These are phyloP conservation scores for Galago senegalensis DNA, from an alignment of 2,797 vertebrate species.

Conservation along the genomic window DNA sequence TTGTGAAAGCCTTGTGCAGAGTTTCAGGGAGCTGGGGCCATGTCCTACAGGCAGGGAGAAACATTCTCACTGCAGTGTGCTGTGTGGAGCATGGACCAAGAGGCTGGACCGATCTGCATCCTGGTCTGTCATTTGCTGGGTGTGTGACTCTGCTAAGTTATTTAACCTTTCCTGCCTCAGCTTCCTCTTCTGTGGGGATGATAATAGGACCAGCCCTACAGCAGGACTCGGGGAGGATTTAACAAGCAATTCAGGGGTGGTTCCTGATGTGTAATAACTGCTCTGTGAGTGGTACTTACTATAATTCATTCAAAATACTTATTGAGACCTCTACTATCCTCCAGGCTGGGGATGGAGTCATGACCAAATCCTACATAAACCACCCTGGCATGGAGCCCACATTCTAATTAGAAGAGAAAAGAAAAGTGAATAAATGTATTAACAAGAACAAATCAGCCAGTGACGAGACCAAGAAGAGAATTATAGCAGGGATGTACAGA, in stretches of 20 bases:
- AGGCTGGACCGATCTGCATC: background rate
- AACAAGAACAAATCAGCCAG: background rate
- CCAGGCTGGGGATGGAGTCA: background rate
- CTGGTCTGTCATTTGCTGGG: background rate
- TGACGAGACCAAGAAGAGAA: background rate
- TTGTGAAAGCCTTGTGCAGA: fast-evolving
- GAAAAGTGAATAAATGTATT: background rate
- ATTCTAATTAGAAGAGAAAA: background rate
- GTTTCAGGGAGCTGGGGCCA: background rate
- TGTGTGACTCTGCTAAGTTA: background rate
- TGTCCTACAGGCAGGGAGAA: background rate
- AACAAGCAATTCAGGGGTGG: conserved; percentile 75
- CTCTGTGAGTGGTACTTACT: background rate
- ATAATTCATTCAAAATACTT: background rate
- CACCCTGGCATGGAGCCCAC: background rate
- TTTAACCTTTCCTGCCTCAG: background rate
- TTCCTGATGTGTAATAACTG: background rate
- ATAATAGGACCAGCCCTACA: conserved; percentile 54
- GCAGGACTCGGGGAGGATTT: conserved; percentile 75
- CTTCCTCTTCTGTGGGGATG: conserved; percentile 71
- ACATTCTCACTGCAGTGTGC: fast-evolving
- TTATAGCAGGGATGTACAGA: background rate
- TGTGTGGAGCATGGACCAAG: background rate
- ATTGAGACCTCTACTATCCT: background rate
- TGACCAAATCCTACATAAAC: background rate